Evolutionary conservation across 2,888 invertebrate genomes (phyloP).

Genomic region (Drosophila mulleri): DNA sequence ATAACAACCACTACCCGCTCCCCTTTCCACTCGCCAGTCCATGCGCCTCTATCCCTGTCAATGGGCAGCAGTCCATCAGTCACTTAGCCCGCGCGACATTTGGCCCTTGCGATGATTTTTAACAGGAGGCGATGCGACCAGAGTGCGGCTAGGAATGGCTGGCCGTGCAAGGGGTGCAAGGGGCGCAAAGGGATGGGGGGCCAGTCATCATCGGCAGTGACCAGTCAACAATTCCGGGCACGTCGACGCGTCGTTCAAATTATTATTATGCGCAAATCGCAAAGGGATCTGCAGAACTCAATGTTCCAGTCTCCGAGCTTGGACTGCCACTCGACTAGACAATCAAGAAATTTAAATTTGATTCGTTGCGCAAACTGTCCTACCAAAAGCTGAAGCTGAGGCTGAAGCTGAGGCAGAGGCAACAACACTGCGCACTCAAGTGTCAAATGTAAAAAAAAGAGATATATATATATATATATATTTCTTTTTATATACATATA

Average conservation of each 20-base stretch:
- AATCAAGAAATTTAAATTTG: conserved; percentile 82
- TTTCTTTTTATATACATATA: conserved; percentile 17
- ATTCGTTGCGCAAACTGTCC: conserved; percentile 80
- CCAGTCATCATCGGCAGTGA: conserved; percentile 47
- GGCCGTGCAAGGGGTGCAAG: conserved; percentile 1
- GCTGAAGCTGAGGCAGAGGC: conserved; percentile 22
- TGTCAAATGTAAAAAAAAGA: conserved; percentile 70
- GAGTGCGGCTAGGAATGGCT: not conserved
- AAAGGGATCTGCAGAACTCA: conserved; percentile 71
- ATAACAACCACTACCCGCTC: conserved; percentile 53
- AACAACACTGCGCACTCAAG: conserved; percentile 68
- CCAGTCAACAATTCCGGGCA: conserved; percentile 80
- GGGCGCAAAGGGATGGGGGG: not conserved
- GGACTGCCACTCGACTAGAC: conserved; percentile 75
- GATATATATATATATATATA: conserved; percentile 17
- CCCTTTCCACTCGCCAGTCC: not conserved
- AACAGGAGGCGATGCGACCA: conserved; percentile 24
- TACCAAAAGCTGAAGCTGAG: conserved; percentile 24
- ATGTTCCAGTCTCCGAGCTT: conserved; percentile 52
- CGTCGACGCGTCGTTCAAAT: conserved; percentile 83
- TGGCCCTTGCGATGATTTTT: conserved; percentile 51
- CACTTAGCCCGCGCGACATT: conserved; percentile 72
- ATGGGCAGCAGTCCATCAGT: conserved; percentile 70
- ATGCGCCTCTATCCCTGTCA: conserved; percentile 45
- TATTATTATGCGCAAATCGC: conserved; percentile 84